Conservation (phyloP, 2,113 vertebrate genomes). For the Callaeas wilsoni region DNA sequence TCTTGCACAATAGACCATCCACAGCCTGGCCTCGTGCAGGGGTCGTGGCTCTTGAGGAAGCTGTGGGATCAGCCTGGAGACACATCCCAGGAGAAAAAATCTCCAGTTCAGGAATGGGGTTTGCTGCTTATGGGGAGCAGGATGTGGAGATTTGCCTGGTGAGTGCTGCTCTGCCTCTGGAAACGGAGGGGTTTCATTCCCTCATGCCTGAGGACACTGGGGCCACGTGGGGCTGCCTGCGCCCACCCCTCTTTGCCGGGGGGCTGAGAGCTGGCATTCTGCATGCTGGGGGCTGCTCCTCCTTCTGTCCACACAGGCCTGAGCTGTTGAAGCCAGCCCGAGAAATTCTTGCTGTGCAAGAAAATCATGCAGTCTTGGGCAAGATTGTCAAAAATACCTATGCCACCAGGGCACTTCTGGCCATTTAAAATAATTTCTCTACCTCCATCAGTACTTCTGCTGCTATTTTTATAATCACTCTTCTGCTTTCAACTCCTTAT, state of each 20-base stretch:
- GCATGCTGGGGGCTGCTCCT: background rate
- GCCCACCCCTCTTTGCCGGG: accelerated
- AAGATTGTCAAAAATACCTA: background rate
- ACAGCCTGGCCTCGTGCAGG: background rate
- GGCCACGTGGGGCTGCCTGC: background rate
- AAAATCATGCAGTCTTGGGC: background rate
- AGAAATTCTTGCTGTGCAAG: background rate
- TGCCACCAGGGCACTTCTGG: background rate
- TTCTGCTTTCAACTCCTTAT: slow-evolving; percentile 24
- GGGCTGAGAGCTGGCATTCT: background rate
- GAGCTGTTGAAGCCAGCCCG: background rate
- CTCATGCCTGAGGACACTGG: accelerated
- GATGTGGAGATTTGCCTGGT: background rate
- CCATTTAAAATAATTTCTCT: background rate
- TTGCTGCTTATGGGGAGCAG: background rate
- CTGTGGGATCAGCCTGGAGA: background rate
- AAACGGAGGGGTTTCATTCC: background rate
- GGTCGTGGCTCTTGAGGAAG: background rate
- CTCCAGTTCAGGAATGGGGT: background rate
- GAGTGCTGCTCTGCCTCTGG: background rate
- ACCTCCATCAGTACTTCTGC: background rate
- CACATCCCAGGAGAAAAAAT: accelerated
- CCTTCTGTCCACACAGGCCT: background rate
- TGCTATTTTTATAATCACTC: slow-evolving; percentile 15
- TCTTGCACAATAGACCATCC: background rate